Percentiles rank a stretch among this genome's conserved stretches.
phyloP scores from a whole-genome alignment of 2,888 invertebrate species.

The Tryphoninae sp. region DNA sequence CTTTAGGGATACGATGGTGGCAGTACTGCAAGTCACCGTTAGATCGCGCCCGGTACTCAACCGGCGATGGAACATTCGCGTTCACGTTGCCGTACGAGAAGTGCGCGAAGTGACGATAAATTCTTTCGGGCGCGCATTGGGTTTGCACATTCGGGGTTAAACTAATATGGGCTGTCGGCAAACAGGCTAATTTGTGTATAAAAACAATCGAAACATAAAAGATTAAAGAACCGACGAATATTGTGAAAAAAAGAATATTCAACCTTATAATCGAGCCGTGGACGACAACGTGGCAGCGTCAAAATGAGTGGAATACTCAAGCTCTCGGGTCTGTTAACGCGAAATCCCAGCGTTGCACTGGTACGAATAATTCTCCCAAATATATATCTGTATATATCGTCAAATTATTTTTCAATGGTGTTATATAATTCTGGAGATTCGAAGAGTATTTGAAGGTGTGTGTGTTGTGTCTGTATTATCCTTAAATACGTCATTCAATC shows the following conservation, averaged over 20 bases:
- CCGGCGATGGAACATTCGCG: conserved; percentile 63
- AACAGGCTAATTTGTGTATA: not conserved
- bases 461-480: not conserved
- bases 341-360: conserved; percentile 68
- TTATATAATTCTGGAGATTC: conserved; percentile 72
- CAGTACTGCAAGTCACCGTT: conserved; percentile 56
- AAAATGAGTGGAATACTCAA: conserved; percentile 77
- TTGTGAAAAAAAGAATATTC: not conserved
- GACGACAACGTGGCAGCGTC: conserved; percentile 51
- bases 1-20: conserved; percentile 39
- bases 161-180: conserved; percentile 22
- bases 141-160: conserved; percentile 56
- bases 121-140: conserved; percentile 33
- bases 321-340: conserved; percentile 74
- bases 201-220: not conserved
- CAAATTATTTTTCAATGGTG: conserved; percentile 52
- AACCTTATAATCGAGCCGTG: not conserved
- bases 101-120: conserved; percentile 73
- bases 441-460: too few relatives aligned
- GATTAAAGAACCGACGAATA: not conserved
- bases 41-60: conserved; percentile 67
- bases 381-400: not conserved
- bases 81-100: conserved; percentile 76
- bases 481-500: not conserved
- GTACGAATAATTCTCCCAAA: conserved; percentile 64